Evolutionary conservation across 2,113 vertebrate genomes (phyloP).

Genomic region (Cricetomys ansorgei): DNA sequence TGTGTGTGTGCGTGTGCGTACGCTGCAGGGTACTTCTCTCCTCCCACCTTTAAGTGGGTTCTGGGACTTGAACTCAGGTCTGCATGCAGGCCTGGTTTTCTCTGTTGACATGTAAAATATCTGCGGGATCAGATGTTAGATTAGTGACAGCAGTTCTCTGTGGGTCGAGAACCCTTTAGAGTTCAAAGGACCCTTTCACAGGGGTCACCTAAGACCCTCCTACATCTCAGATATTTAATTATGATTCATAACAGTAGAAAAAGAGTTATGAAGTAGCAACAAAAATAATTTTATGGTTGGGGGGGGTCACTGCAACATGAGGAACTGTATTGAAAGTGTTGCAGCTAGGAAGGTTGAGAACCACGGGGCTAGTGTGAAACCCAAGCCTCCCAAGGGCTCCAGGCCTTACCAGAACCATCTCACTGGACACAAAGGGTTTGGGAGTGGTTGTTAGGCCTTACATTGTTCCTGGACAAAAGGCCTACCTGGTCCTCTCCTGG

Average conservation of each 20-base stretch:
- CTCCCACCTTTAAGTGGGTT: background rate
- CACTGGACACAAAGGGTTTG: background rate
- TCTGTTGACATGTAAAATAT: background rate
- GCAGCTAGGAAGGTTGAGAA: no score
- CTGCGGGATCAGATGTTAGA: background rate
- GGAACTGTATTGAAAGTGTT: no score
- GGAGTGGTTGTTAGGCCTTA: background rate
- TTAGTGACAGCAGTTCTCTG: no score
- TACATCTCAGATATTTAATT: no score
- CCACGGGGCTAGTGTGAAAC: conserved; percentile 13
- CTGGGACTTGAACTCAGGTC: background rate
- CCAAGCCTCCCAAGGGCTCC: background rate
- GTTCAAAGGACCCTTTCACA: no score
- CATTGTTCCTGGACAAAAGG: conserved; percentile 23
- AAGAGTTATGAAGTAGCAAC: no score
- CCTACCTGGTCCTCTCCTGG: background rate
- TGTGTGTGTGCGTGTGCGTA: background rate
- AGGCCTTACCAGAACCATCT: background rate
- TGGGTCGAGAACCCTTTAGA: no score
- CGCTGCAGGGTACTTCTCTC: background rate
- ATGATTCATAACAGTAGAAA: no score
- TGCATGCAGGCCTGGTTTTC: background rate
- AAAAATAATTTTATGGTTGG: no score
- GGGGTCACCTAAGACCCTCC: no score
- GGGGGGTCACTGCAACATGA: no score